phyloP scores from a whole-genome alignment of 2,797 vertebrate species.

The Enteromius anoplus region DNA sequence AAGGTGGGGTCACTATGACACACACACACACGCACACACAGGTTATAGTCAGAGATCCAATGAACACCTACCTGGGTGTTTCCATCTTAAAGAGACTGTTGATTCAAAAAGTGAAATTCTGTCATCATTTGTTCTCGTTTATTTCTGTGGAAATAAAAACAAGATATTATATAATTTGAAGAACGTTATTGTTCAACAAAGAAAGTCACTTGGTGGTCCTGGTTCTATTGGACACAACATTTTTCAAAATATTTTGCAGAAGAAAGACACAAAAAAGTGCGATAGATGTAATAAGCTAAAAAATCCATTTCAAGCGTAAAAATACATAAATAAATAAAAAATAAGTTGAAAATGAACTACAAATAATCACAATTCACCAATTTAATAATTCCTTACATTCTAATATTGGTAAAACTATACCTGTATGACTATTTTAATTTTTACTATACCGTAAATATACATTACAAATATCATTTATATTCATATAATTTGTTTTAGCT shows the following conservation, averaged over 20 bases:
- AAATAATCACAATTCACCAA: not conserved
- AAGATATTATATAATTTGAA: not conserved
- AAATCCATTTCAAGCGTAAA: not conserved
- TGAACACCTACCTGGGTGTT: slow-evolving; percentile 26
- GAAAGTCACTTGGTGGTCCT: not conserved
- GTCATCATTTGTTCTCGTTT: not conserved
- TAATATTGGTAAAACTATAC: not conserved
- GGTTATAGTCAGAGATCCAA: slow-evolving; percentile 2
- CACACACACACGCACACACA: not conserved
- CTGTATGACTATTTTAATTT: not conserved
- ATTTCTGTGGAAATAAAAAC: not conserved
- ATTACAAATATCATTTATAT: not conserved
- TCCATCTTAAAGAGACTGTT: not conserved
- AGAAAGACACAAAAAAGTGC: not conserved
- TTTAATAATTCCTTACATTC: not conserved
- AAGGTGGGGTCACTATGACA: slow-evolving; percentile 41
- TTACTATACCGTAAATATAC: not conserved
- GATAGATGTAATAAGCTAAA: not conserved
- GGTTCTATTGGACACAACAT: no score
- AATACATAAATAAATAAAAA: not conserved
- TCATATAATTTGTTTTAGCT: not conserved
- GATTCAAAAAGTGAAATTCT: not conserved
- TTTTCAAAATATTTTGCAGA: not conserved
- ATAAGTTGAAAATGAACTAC: not conserved
- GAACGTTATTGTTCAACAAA: not conserved